Conservation (phyloP, 1,140 invertebrate species). For the Drosophila ironensis region DNA sequence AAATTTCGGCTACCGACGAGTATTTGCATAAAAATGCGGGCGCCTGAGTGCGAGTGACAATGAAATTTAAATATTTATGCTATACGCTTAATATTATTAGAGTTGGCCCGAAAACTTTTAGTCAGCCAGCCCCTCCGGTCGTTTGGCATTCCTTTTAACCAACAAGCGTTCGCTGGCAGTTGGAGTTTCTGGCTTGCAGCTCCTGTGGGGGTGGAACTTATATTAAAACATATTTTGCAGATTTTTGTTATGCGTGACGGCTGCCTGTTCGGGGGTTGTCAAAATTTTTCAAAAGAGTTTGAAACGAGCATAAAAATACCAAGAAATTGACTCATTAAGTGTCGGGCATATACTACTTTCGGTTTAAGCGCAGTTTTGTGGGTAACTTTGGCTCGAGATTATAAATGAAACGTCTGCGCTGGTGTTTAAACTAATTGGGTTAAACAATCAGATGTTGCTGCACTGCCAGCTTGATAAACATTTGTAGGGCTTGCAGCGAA, state of each 20-base stretch:
- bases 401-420: neutral
- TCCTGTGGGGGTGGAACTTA: conserved; percentile 40
- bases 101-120: conserved; percentile 55
- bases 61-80: conserved; percentile 81
- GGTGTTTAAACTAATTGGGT: too few relatives aligned
- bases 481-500: conserved; percentile 17
- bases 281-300: conserved; percentile 33
- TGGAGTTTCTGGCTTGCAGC: neutral
- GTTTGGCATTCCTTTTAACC: conserved; percentile 11
- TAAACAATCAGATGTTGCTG: too few relatives aligned
- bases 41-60: conserved; percentile 70
- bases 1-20: conserved; percentile 58
- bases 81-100: conserved; percentile 80
- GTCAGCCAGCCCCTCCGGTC: neutral
- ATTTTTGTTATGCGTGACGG: conserved; percentile 59
- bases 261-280: neutral
- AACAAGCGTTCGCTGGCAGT: neutral
- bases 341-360: conserved; percentile 12
- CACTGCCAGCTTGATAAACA: too few relatives aligned
- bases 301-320: conserved; percentile 70
- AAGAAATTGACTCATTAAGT: conserved; percentile 75
- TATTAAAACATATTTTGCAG: conserved; percentile 76
- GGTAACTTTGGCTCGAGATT: neutral
- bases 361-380: conserved; percentile 37
- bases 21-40: conserved; percentile 76